Conservation (phyloP, 2,888 invertebrate species). For the Pristionchus maxplancki region DNA sequence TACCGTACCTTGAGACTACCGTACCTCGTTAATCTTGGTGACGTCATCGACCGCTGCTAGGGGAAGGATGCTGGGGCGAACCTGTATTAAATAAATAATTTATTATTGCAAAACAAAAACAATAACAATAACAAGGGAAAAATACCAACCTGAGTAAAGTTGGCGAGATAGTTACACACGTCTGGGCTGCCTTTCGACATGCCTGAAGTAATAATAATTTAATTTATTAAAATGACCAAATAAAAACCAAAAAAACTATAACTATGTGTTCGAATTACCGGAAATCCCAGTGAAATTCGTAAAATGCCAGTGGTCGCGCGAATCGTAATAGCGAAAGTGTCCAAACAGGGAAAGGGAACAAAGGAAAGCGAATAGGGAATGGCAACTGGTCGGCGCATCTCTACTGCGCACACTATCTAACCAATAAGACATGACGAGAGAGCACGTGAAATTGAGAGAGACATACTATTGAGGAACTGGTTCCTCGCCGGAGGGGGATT, state of each 20-base stretch:
- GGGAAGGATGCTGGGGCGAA: no score
- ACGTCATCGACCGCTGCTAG: neutral
- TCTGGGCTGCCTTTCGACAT: conserved; percentile 38
- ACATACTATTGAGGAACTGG: no score
- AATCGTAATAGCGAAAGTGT: conserved; percentile 28
- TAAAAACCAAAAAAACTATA: no score
- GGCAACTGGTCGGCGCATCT: no score
- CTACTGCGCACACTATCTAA: no score
- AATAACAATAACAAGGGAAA: neutral
- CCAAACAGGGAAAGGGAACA: neutral
- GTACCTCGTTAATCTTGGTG: neutral
- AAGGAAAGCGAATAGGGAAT: no score
- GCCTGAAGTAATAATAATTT: neutral
- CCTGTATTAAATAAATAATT: neutral
- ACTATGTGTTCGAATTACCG: no score
- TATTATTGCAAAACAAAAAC: neutral
- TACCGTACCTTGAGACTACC: neutral
- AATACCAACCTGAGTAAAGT: neutral
- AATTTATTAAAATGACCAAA: neutral
- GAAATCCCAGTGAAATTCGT: neutral
- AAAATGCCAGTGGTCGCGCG: neutral
- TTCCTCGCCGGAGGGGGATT: neutral
- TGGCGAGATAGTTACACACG: conserved; percentile 21
- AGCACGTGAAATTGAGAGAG: no score
- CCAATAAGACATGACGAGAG: no score